Evolutionary conservation across 2,888 invertebrate species (phyloP).

Genomic region (Diarsia brunnea): DNA sequence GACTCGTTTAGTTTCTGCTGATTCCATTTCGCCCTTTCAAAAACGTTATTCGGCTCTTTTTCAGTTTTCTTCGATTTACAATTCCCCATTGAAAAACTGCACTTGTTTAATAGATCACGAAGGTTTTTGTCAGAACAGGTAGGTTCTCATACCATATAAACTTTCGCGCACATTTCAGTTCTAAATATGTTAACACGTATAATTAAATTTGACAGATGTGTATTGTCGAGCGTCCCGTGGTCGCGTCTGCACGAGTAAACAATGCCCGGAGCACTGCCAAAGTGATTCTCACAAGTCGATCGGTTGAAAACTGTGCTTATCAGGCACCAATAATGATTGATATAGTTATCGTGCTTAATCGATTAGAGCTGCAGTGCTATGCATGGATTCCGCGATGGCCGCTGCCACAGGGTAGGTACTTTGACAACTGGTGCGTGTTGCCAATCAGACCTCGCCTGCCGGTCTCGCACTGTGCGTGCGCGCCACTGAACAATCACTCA

Average conservation of each 20-base stretch:
- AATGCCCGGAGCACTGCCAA: conserved; percentile 76
- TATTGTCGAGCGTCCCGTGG: conserved; percentile 35
- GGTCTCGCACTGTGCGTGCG: conserved; percentile 40
- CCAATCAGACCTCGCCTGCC: conserved; percentile 26
- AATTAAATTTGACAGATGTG: conserved; percentile 13
- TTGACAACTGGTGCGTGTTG: conserved; percentile 24
- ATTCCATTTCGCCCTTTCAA: conserved; percentile 83
- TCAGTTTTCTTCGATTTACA: conserved; percentile 82
- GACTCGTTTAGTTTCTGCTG: conserved; percentile 81
- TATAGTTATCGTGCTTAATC: conserved; percentile 73
- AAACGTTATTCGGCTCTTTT: conserved; percentile 85
- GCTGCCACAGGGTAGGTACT: conserved; percentile 53
- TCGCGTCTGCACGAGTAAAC: conserved; percentile 66
- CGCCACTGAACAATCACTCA: conserved; percentile 55
- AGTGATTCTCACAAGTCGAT: conserved; percentile 73
- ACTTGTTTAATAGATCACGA: conserved; percentile 25
- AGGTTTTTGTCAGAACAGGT: conserved; percentile 3
- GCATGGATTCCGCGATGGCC: conserved; percentile 52
- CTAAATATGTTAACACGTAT: conserved; percentile 24
- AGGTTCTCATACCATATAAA: conserved; percentile 21
- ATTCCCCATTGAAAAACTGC: conserved; percentile 82
- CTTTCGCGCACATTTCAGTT: conserved; percentile 63
- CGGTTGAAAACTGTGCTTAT: conserved; percentile 79
- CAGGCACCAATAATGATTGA: conserved; percentile 78
- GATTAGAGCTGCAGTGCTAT: conserved; percentile 77